Conservation (phyloP, 1,140 invertebrate species). For the Hycleus cichorii region DNA sequence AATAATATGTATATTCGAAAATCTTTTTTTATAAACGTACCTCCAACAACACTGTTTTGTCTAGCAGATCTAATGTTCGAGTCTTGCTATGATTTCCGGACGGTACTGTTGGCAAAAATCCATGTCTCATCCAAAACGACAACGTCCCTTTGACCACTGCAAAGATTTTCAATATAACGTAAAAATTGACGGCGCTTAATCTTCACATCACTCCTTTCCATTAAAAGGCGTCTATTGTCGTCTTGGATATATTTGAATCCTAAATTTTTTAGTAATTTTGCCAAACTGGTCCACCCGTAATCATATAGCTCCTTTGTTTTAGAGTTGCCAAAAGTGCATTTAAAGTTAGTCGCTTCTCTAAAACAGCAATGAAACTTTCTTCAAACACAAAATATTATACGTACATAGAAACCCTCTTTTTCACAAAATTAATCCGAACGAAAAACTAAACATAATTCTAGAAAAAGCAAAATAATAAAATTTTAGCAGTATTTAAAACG, state of each 20-base stretch:
- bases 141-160: not conserved
- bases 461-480: too few species aligned
- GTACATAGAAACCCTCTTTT: too few species aligned
- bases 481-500: too few species aligned
- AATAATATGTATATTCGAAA: too few species aligned
- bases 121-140: not conserved
- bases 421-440: too few species aligned
- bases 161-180: not conserved
- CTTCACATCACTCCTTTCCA: not conserved
- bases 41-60: not conserved
- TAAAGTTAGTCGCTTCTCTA: too few species aligned
- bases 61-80: not conserved
- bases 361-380: too few species aligned
- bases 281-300: not conserved
- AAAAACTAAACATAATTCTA: too few species aligned
- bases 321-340: too few species aligned
- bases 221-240: not conserved
- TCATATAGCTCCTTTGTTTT: too few species aligned
- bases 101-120: not conserved
- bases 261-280: not conserved
- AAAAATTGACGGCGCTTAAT: not conserved
- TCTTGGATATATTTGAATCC: not conserved
- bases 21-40: not conserved
- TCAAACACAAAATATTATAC: too few species aligned
- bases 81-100: not conserved